Conservation (phyloP, 2,888 invertebrate genomes). For the Galeopsomyia nigrocyanea region DNA sequence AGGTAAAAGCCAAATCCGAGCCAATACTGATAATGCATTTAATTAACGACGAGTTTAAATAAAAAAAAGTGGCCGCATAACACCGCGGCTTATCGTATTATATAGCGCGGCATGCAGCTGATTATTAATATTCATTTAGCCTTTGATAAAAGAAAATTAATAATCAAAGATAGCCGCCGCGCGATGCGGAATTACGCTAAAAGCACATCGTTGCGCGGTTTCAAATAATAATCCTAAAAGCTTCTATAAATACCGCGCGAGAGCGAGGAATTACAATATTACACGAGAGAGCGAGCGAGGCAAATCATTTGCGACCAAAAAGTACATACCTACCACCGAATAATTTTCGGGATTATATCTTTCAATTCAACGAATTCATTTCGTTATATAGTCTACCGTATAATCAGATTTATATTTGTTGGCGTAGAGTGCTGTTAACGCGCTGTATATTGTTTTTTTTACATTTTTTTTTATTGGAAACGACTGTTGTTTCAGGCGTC, state of each 20-base stretch:
- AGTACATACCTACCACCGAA: neutral
- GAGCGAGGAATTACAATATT: neutral
- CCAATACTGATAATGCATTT: neutral
- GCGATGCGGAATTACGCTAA: constrained; percentile 17
- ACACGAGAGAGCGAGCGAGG: no score
- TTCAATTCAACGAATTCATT: neutral
- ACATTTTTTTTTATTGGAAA: no score
- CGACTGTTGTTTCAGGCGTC: neutral
- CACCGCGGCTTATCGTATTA: neutral
- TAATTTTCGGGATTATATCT: constrained; percentile 6
- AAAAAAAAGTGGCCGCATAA: neutral
- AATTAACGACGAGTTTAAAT: neutral
- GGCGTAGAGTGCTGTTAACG: no score
- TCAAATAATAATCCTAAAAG: constrained; percentile 26
- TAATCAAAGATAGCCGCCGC: constrained; percentile 14
- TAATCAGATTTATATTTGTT: neutral
- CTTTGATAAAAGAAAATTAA: constrained; percentile 23
- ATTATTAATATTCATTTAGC: constrained; percentile 11
- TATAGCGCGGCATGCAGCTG: neutral
- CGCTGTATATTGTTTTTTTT: no score
- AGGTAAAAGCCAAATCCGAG: neutral
- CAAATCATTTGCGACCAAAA: no score
- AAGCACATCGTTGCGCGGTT: constrained; percentile 4
- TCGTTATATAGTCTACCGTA: neutral
- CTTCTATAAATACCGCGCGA: constrained; percentile 2